A percentile compares a stretch with the other conserved stretches of the same genome.
These are phyloP conservation scores for Oryzias dopingdopingensis DNA, from an alignment of 2,797 vertebrate genomes.

Conservation along the genomic window DNA sequence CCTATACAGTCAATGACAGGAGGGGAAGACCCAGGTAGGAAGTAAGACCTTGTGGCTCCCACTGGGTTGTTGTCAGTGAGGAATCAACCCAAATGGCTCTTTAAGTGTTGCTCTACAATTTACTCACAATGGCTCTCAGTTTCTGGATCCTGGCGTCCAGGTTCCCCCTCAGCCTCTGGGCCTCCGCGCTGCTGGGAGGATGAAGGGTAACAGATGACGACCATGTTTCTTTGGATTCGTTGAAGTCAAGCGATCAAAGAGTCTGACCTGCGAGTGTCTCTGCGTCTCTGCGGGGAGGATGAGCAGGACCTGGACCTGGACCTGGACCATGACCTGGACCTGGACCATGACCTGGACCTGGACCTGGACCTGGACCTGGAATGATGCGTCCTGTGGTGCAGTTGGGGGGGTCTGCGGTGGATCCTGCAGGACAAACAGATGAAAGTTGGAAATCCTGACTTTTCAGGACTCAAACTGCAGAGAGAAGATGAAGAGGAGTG, in stretches of 20 bases:
- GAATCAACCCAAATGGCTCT: too few relatives aligned
- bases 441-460: neutral
- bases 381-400: conserved; percentile 43
- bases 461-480: neutral
- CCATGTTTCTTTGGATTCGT: neutral
- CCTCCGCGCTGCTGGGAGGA: conserved; percentile 44
- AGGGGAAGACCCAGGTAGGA: too few relatives aligned
- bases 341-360: conserved; percentile 59
- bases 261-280: conserved; percentile 77
- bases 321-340: conserved; percentile 62
- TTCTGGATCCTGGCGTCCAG: conserved; percentile 65
- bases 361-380: conserved; percentile 72
- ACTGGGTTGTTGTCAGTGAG: too few relatives aligned
- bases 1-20: too few relatives aligned
- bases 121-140: conserved; percentile 78
- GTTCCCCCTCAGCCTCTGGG: conserved; percentile 51
- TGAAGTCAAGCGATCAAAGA: neutral
- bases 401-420: conserved; percentile 64
- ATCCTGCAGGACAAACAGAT: conserved; percentile 54
- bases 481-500: conserved; percentile 40
- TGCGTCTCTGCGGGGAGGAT: conserved; percentile 60
- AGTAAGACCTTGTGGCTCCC: too few relatives aligned
- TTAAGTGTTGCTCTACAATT: neutral
- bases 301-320: conserved; percentile 58
- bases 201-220: neutral